These are phyloP conservation scores for Staurois parvus DNA, from an alignment of 2,797 vertebrate genomes.

Conservation along the genomic window DNA sequence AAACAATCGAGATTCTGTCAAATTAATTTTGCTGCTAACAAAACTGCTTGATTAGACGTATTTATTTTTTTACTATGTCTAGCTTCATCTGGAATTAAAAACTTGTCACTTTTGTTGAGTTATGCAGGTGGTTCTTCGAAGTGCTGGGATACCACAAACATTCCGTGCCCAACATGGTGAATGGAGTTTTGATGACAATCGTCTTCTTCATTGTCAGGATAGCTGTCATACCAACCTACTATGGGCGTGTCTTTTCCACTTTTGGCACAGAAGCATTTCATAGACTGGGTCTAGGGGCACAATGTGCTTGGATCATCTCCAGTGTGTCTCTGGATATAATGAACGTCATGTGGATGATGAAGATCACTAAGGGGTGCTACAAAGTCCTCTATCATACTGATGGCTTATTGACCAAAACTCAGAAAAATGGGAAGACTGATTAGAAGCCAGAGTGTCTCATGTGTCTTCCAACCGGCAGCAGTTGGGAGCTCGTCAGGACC, in stretches of 20 bases:
- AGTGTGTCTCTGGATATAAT: slow-evolving; percentile 93
- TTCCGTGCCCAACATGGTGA: slow-evolving; percentile 90
- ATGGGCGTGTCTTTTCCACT: slow-evolving; percentile 83
- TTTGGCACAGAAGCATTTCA: slow-evolving; percentile 90
- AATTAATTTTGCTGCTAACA: too few species aligned
- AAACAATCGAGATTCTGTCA: too few species aligned
- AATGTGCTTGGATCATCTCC: slow-evolving; percentile 88
- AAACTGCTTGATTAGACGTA: too few species aligned
- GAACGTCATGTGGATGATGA: slow-evolving; percentile 99
- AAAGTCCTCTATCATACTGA: slow-evolving; percentile 85
- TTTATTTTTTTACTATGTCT: too few species aligned
- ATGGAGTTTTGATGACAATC: slow-evolving; percentile 92
- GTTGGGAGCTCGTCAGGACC: slow-evolving; percentile 35
- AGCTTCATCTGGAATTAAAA: background rate
- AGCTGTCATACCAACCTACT: slow-evolving; percentile 90
- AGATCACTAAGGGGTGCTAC: slow-evolving; percentile 93
- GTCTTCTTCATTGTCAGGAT: slow-evolving; percentile 95
- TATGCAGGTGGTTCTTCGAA: slow-evolving; percentile 98
- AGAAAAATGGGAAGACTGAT: slow-evolving; percentile 91
- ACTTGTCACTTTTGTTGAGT: slow-evolving; percentile 34
- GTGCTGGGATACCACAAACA: slow-evolving; percentile 91
- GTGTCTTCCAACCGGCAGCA: slow-evolving; percentile 56
- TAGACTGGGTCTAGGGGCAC: slow-evolving; percentile 83
- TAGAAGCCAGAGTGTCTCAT: slow-evolving; percentile 69
- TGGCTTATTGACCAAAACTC: slow-evolving; percentile 72